Evolutionary conservation across 2,888 invertebrate genomes (phyloP).

Genomic region (Cheilosia grossa): DNA sequence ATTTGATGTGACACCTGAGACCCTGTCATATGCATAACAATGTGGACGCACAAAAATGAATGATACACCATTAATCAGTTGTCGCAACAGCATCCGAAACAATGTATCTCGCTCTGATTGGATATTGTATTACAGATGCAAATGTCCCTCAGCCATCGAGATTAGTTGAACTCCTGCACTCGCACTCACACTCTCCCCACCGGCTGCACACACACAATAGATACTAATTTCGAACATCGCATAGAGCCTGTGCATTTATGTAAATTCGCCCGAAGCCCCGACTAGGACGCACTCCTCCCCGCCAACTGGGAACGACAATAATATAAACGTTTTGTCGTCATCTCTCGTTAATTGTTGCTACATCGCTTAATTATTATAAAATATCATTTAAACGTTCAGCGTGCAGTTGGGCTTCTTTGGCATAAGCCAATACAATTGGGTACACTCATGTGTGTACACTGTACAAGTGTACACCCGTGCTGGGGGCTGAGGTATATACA

Average conservation of each 20-base stretch:
- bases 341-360: constrained; percentile 59
- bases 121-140: constrained; percentile 51
- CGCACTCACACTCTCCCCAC: not conserved
- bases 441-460: not conserved
- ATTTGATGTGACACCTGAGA: constrained; percentile 27
- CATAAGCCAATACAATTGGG: not conserved
- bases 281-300: not conserved
- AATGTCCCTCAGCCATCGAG: constrained; percentile 11
- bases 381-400: constrained; percentile 59
- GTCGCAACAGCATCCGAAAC: not conserved
- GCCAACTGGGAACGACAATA: constrained; percentile 17
- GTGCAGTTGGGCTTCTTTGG: constrained; percentile 22
- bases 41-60: constrained; percentile 32
- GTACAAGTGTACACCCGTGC: too few species aligned
- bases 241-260: constrained; percentile 33
- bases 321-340: constrained; percentile 50
- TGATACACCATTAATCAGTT: constrained; percentile 48
- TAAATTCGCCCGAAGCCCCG: constrained; percentile 37
- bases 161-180: constrained; percentile 9
- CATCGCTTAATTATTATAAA: constrained; percentile 72
- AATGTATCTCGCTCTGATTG: constrained; percentile 35
- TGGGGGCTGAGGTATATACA: not conserved
- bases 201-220: constrained; percentile 43
- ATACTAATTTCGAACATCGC: constrained; percentile 48
- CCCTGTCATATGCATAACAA: constrained; percentile 22